Evolutionary conservation across 2,888 invertebrate species (phyloP), one percentile per base, ranked within the genome.

Genomic region (Torymus auratus): DNA sequence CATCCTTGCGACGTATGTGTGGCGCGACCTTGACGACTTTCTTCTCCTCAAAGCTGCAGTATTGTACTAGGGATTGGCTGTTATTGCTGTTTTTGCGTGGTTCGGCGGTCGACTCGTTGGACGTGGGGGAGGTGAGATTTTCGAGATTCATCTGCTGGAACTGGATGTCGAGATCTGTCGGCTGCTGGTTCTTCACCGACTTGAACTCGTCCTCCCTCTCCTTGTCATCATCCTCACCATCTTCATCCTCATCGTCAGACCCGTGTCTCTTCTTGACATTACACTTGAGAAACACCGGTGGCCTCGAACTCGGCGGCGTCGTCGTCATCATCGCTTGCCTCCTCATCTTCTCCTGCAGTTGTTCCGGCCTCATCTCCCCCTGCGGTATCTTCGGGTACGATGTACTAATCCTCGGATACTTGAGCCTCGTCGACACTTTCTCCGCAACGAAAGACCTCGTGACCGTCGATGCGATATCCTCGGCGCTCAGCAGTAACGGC

Each of bases 1-100:
- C 91, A 85, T 93, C 93, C 84, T 91, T 92, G 81, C 91, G 91
- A 77, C 91, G 87, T 70, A 90, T 88, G 60, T 91, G 90, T 65
- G 91, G 91, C 5, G 90, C 90, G 69, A 90, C 87, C 81, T 90
- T 89, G 52, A 88, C 87, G 15, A 88, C 84, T 82, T 87, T 90
- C 74, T 88, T 90, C 72, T 91, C 90, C 50, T 90, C 89, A 56
- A 90, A 90, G 79, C 87, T 89, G 78, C 88, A 90, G 76, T 90
- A 90, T 62, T 90, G 88, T 68, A 85, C 83, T 15, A 90, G 81
- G 41, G 86, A 86, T 79, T 90, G 88, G 58, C 85, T 82, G 5
- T 82, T 76, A 20, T 71, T 81, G 5, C 82, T 76, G 23, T 71
- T 81, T 12, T 83, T 76, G 17, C 72, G 67, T 71, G 14, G 70